These are phyloP conservation scores for Orientallactaga sibirica DNA, from an alignment of 2,797 vertebrate species.

Conservation along the genomic window DNA sequence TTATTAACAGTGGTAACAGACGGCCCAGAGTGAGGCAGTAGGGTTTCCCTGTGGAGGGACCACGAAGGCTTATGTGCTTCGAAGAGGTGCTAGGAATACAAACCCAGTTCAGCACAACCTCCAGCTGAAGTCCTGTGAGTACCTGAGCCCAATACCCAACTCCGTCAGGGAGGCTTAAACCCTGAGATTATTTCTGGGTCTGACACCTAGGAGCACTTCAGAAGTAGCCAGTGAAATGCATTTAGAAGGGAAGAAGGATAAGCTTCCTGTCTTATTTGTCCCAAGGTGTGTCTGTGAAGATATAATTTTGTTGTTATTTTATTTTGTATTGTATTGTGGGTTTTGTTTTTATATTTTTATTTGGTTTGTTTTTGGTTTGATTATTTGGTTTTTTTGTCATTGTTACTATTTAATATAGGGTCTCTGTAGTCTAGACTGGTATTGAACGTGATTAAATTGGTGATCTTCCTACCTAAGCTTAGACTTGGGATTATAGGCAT, in stretches of 20 bases:
- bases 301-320: neutral
- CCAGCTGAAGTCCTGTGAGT: conserved; percentile 59
- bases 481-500: neutral
- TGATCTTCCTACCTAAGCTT: neutral
- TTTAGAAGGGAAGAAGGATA: neutral
- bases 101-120: neutral
- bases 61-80: neutral
- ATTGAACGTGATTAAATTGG: neutral
- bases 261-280: neutral
- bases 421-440: neutral
- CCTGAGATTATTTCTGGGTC: neutral
- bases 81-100: rapidly evolving
- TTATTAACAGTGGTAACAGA: conserved; percentile 54
- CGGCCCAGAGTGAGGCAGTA: neutral
- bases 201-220: neutral
- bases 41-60: neutral
- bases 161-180: neutral
- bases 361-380: neutral
- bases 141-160: neutral
- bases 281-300: neutral
- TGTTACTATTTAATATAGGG: neutral
- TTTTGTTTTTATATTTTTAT: neutral
- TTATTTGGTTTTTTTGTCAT: neutral
- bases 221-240: too few relatives aligned
- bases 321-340: neutral